Conservation (phyloP, 2,113 vertebrate genomes). For the Atrichornis clamosus region DNA sequence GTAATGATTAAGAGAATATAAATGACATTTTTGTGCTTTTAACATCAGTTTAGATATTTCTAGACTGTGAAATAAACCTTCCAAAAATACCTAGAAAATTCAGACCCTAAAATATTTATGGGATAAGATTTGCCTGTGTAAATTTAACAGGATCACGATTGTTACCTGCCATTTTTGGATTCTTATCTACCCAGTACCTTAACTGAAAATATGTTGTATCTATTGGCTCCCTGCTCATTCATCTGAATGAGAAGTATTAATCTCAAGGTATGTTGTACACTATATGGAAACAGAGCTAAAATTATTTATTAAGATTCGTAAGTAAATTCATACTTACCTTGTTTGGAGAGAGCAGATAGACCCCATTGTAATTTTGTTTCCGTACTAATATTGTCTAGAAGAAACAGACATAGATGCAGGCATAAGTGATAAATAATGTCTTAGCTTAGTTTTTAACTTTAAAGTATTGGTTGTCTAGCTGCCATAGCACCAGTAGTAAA, state of each 20-base stretch:
- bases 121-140: background rate
- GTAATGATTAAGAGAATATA: background rate
- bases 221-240: background rate
- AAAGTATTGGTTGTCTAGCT: background rate
- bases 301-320: background rate
- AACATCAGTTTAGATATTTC: background rate
- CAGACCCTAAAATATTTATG: background rate
- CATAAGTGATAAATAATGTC: background rate
- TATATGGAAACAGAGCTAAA: background rate
- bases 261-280: background rate
- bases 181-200: background rate
- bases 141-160: background rate
- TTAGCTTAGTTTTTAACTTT: background rate
- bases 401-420: slow-evolving; percentile 17
- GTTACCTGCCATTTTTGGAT: background rate
- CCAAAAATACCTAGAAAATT: background rate
- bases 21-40: background rate
- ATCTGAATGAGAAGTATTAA: background rate
- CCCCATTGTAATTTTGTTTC: slow-evolving; percentile 71
- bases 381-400: slow-evolving; percentile 58
- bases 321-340: slow-evolving; percentile 66
- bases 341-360: slow-evolving; percentile 68
- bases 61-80: background rate
- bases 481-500: background rate
- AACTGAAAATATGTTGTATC: background rate